A percentile compares a stretch with the other conserved stretches of the same genome.
Conservation (phyloP, 2,888 invertebrate species). For the Hyles lineata region DNA sequence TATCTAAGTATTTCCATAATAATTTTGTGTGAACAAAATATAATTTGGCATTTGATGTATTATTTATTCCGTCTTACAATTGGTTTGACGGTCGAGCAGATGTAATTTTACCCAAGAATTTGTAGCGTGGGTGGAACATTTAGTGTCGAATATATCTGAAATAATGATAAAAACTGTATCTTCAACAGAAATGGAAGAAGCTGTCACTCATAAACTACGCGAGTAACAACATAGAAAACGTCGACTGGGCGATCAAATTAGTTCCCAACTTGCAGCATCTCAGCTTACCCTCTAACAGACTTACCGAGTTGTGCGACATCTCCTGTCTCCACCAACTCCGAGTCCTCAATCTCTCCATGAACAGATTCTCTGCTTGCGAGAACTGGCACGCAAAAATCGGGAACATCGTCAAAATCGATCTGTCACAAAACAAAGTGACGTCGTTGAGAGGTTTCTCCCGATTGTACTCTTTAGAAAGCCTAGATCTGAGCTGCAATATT, state of each 20-base stretch:
- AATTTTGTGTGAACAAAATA: too few species aligned
- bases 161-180: constrained; percentile 34
- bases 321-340: constrained; percentile 91
- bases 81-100: too few species aligned
- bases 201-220: constrained; percentile 90
- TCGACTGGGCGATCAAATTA: constrained; percentile 92
- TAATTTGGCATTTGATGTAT: too few species aligned
- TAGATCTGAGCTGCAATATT: constrained; percentile 94
- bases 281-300: constrained; percentile 91
- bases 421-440: constrained; percentile 93
- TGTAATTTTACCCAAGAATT: too few species aligned
- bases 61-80: too few species aligned
- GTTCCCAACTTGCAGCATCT: constrained; percentile 89
- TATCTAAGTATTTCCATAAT: too few species aligned
- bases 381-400: constrained; percentile 94
- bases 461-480: constrained; percentile 92
- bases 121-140: too few species aligned
- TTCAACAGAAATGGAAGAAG: constrained; percentile 87
- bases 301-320: constrained; percentile 90
- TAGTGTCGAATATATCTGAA: neutral
- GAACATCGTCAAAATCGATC: constrained; percentile 92
- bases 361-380: constrained; percentile 89
- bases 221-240: constrained; percentile 89
- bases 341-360: constrained; percentile 91
- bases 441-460: constrained; percentile 90